These are phyloP conservation scores for Phocoena phocoena DNA, from an alignment of 2,113 vertebrate genomes.

Conservation along the genomic window DNA sequence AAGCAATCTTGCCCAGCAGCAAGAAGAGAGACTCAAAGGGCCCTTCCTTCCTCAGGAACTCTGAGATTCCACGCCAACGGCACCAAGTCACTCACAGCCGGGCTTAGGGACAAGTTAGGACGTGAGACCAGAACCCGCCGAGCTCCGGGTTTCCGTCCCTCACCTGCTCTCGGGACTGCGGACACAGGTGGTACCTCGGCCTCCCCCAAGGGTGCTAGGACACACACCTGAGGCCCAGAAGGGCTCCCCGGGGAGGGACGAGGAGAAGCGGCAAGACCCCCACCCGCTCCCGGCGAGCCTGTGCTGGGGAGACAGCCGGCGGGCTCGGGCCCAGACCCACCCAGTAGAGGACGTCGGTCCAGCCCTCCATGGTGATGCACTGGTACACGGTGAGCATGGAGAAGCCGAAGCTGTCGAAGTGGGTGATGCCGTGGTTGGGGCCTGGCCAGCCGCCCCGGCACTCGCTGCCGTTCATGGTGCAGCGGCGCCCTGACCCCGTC, in stretches of 20 bases:
- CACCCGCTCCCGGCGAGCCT: fast-evolving
- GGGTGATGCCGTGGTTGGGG: slow-evolving; percentile 96
- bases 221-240: background rate
- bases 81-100: background rate
- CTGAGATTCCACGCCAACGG: background rate
- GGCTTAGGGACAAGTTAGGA: background rate
- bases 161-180: background rate
- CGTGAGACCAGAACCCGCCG: background rate
- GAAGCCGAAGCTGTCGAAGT: slow-evolving; percentile 98
- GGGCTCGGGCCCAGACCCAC: slow-evolving; percentile 73
- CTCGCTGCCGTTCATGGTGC: slow-evolving; percentile 91
- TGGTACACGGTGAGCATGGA: slow-evolving; percentile 98
- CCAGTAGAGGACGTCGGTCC: slow-evolving; percentile 98
- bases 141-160: background rate
- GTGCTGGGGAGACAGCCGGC: fast-evolving
- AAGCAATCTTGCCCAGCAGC: background rate
- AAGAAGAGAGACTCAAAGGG: background rate
- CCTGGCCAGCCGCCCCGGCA: slow-evolving; percentile 93
- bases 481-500: slow-evolving; percentile 92
- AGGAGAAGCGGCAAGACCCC: fast-evolving
- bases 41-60: background rate
- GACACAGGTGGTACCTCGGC: background rate
- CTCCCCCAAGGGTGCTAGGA: background rate
- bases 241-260: background rate
- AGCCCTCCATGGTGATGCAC: slow-evolving; percentile 97